A percentile compares a stretch with the other conserved stretches of the same genome.
Conservation (phyloP, 2,888 invertebrate genomes). For the Trachelus stipa region DNA sequence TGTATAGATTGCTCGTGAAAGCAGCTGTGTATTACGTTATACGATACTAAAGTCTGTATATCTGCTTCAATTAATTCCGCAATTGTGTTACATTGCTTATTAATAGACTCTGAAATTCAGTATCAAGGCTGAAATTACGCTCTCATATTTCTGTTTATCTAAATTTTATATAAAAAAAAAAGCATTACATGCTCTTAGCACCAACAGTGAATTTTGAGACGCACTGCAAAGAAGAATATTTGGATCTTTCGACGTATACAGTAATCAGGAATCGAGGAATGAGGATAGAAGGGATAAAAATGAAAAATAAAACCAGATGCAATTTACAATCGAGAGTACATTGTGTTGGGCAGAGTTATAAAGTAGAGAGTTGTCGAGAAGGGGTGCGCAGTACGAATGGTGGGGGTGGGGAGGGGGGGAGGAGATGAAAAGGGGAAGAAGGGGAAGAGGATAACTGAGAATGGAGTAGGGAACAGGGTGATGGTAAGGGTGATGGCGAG, state of each 20-base stretch:
- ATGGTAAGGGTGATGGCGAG: not conserved
- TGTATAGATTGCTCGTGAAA: not conserved
- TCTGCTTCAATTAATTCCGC: not conserved
- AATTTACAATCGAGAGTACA: not conserved
- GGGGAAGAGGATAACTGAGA: not conserved
- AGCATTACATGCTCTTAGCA: too few relatives aligned
- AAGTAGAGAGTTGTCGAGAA: constrained; percentile 2
- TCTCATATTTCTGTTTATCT: not conserved
- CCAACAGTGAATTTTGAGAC: not conserved
- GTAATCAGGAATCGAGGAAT: not conserved
- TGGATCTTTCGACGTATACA: not conserved
- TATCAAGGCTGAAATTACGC: not conserved
- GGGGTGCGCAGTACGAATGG: not conserved
- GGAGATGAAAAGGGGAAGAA: not conserved
- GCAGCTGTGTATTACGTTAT: not conserved
- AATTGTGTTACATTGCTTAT: not conserved
- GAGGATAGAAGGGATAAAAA: not conserved
- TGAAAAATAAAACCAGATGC: not conserved
- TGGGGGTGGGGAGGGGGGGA: not conserved
- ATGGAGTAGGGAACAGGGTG: not conserved
- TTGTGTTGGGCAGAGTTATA: constrained; percentile 2
- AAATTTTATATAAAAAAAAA: too few relatives aligned
- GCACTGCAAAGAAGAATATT: not conserved
- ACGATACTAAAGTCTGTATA: not conserved
- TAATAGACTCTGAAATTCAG: not conserved